Conservation (phyloP, 2,113 vertebrate species). For the Centrocercus urophasianus region DNA sequence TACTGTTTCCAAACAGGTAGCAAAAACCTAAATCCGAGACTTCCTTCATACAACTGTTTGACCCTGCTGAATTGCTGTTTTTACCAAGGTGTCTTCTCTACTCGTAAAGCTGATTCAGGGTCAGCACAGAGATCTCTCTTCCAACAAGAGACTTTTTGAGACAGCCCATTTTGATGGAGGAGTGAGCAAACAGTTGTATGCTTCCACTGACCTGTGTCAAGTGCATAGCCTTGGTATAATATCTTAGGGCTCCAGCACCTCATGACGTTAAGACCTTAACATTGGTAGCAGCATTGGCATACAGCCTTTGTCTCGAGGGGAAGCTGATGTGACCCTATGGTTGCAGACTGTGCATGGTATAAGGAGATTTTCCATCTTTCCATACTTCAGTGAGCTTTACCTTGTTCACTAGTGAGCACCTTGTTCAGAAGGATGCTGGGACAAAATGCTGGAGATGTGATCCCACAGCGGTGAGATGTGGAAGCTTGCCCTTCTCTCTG, state of each 20-base stretch:
- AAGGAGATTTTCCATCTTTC: neutral
- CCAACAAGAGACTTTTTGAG: neutral
- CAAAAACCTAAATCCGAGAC: neutral
- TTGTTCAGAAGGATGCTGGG: neutral
- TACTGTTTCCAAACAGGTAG: neutral
- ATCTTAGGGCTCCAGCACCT: neutral
- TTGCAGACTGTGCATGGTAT: neutral
- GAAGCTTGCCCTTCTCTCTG: neutral
- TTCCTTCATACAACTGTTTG: neutral
- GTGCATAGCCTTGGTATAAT: neutral
- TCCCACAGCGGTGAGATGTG: neutral
- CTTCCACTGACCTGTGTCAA: neutral
- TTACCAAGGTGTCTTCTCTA: neutral
- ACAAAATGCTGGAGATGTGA: neutral
- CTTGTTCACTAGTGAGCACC: neutral
- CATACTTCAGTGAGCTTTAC: neutral
- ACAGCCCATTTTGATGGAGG: neutral
- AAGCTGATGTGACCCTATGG: neutral
- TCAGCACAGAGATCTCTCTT: neutral
- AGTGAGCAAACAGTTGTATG: neutral
- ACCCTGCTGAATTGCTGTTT: neutral
- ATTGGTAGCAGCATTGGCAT: neutral
- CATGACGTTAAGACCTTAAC: neutral
- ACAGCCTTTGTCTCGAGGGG: neutral
- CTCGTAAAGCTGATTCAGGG: neutral